A percentile compares a stretch with the other conserved stretches of the same genome.
Evolutionary conservation across 1,140 invertebrate genomes (phyloP).

Genomic region (Diorhabda carinulata): DNA sequence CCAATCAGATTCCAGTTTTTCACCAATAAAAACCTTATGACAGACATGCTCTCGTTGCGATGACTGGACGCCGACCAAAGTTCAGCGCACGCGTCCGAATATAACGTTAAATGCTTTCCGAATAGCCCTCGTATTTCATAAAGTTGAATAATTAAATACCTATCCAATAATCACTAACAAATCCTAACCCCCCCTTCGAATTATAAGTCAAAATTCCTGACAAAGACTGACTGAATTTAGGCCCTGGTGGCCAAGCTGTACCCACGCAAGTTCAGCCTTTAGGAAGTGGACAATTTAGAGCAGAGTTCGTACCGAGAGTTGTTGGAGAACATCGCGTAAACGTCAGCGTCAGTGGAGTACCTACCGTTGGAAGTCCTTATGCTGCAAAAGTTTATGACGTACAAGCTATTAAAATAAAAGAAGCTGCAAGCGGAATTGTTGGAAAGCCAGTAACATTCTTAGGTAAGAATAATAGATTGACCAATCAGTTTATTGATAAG

Average conservation of each 20-base stretch:
- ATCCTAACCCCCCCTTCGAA: no score
- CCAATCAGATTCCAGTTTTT: no score
- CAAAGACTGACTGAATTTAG: constrained; percentile 46
- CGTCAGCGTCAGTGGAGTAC: constrained; percentile 71
- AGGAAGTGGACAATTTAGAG: constrained; percentile 72
- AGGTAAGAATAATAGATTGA: constrained; percentile 56
- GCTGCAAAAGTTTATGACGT: constrained; percentile 94
- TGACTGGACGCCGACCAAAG: no score
- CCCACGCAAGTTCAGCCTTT: constrained; percentile 74
- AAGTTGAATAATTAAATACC: no score
- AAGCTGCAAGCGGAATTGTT: constrained; percentile 83
- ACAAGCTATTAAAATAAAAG: constrained; percentile 89
- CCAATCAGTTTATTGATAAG: not conserved
- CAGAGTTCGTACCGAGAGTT: constrained; percentile 80
- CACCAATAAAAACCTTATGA: no score
- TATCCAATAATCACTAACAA: no score
- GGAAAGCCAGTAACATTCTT: constrained; percentile 92
- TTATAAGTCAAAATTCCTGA: no score
- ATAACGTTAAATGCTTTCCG: no score
- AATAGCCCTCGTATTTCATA: no score
- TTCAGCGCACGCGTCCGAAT: no score
- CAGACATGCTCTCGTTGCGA: no score
- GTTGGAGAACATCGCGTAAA: constrained; percentile 89
- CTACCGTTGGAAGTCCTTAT: constrained; percentile 85
- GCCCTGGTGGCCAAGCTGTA: constrained; percentile 81